phyloP scores from a whole-genome alignment of 2,113 vertebrate genomes.

The Haplochromis burtoni region DNA sequence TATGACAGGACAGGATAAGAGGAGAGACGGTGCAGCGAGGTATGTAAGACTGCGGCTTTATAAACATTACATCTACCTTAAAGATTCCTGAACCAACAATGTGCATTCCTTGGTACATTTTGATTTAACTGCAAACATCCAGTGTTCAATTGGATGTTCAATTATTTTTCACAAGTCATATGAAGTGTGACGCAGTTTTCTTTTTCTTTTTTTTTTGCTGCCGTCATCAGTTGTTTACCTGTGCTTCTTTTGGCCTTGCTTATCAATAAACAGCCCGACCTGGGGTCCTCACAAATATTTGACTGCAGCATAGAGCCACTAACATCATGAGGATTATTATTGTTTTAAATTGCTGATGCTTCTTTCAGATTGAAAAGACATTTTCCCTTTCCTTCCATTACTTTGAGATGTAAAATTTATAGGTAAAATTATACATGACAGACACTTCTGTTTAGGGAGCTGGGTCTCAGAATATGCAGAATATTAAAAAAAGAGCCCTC shows the following conservation, averaged over 20 bases:
- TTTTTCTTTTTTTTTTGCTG: not conserved
- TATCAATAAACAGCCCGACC: conserved; percentile 7
- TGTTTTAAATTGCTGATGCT: not conserved
- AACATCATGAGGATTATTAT: not conserved
- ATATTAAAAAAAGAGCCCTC: not conserved
- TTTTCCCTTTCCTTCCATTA: not conserved
- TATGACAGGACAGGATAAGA: not conserved
- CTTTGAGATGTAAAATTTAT: not conserved
- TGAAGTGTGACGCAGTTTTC: not conserved
- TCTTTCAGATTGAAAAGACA: not conserved
- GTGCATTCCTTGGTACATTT: not conserved
- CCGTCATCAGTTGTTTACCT: conserved; percentile 14
- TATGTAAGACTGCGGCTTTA: not conserved
- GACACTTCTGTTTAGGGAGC: not conserved
- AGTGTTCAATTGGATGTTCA: not conserved
- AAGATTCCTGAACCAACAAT: not conserved
- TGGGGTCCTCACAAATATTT: conserved; percentile 53
- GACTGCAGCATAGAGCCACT: not conserved
- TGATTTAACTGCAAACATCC: not conserved
- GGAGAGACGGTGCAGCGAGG: not conserved
- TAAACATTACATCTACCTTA: not conserved
- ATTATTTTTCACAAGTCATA: not conserved
- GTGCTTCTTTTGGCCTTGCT: conserved; percentile 18
- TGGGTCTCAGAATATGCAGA: not conserved
- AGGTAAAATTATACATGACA: not conserved